Percentiles rank a stretch among this genome's conserved stretches.
These are phyloP conservation scores for Heliothis virescens DNA, from an alignment of 1,140 invertebrate genomes.

Conservation along the genomic window DNA sequence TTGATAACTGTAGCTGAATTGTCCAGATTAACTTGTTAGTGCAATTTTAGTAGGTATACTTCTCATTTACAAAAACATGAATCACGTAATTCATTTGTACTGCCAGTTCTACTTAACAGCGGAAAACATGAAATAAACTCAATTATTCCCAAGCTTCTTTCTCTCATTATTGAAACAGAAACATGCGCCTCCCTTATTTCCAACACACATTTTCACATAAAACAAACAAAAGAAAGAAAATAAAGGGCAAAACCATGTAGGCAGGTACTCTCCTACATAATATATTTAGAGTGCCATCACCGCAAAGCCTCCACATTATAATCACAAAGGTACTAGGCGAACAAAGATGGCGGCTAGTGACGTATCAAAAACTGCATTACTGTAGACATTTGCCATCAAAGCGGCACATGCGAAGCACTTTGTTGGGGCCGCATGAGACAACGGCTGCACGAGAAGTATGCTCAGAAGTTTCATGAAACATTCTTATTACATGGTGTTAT, in stretches of 20 bases:
- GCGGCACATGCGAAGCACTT: slow-evolving; percentile 42
- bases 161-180: too few species aligned
- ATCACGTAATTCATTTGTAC: too few species aligned
- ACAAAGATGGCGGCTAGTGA: slow-evolving; percentile 27
- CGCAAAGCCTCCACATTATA: slow-evolving; percentile 24
- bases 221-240: slow-evolving; percentile 1
- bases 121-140: too few species aligned
- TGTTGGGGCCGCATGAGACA: slow-evolving; percentile 32
- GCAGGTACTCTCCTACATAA: background rate
- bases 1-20: too few species aligned
- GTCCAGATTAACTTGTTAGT: too few species aligned
- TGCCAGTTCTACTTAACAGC: too few species aligned
- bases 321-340: slow-evolving; percentile 29
- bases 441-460: background rate
- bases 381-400: slow-evolving; percentile 48
- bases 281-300: background rate
- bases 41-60: too few species aligned
- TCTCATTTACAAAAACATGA: too few species aligned
- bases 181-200: background rate
- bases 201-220: background rate
- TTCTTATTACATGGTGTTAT: too few species aligned
- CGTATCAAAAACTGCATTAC: slow-evolving; percentile 50
- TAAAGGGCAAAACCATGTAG: background rate
- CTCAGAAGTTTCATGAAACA: slow-evolving; percentile 4
- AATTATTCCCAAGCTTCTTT: too few species aligned